These are phyloP conservation scores for Cynopterus brachyotis DNA, from an alignment of 2,113 vertebrate species.

Conservation along the genomic window DNA sequence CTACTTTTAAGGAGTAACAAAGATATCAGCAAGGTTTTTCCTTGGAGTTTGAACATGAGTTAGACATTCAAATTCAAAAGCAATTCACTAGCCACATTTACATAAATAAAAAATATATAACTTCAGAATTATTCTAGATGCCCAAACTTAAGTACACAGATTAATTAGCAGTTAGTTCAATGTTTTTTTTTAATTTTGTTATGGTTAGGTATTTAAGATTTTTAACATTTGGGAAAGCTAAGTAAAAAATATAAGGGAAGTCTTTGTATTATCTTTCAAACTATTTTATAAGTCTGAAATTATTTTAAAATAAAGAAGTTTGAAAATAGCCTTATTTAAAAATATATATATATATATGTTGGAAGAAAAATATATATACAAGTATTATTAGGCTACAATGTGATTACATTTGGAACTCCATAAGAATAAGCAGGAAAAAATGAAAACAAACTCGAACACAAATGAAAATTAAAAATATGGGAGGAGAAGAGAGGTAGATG, in stretches of 20 bases:
- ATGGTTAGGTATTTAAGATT: not conserved
- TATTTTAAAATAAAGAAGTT: not conserved
- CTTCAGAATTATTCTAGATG: not conserved
- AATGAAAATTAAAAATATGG: not conserved
- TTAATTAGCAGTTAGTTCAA: not conserved
- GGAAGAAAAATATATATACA: not conserved
- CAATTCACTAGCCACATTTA: not conserved
- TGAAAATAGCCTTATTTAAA: not conserved
- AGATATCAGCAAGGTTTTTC: not conserved
- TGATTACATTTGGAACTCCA: not conserved
- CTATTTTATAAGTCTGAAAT: not conserved
- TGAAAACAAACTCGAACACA: not conserved
- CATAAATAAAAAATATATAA: not conserved
- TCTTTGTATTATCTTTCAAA: not conserved
- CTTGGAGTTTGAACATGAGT: not conserved
- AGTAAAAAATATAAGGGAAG: not conserved
- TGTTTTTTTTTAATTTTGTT: not conserved
- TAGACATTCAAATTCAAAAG: not conserved
- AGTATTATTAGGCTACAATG: not conserved
- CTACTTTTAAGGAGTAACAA: not conserved
- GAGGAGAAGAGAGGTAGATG: too few relatives aligned
- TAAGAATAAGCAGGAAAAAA: not conserved
- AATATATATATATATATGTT: not conserved
- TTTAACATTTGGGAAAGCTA: not conserved
- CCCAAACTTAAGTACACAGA: not conserved